Evolutionary conservation across 2,113 vertebrate genomes (phyloP).

Genomic region (Daboia siamensis): DNA sequence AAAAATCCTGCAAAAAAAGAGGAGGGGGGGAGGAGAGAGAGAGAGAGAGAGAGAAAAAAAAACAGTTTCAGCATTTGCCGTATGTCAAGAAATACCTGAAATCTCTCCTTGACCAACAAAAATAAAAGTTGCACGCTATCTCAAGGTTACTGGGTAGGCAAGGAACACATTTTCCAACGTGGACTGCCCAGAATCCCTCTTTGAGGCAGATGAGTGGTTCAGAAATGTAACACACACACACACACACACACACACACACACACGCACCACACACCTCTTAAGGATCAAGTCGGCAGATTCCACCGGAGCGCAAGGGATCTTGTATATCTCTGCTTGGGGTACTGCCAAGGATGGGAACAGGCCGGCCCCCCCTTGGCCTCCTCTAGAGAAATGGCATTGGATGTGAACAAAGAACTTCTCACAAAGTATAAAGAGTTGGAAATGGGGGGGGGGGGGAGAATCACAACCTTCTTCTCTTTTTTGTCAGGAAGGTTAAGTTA

Average conservation of each 20-base stretch:
- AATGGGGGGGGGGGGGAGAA: background rate
- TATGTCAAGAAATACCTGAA: background rate
- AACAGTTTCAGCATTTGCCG: background rate
- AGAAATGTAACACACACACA: too few relatives aligned
- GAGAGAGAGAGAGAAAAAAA: background rate
- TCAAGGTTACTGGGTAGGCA: background rate
- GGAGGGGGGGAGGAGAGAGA: background rate
- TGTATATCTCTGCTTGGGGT: background rate
- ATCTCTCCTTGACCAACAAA: background rate
- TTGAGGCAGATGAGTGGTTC: too few relatives aligned
- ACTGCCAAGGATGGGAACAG: background rate
- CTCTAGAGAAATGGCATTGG: background rate
- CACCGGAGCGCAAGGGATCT: background rate
- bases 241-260: too few relatives aligned
- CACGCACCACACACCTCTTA: too few relatives aligned
- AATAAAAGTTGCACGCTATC: background rate
- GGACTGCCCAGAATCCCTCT: too few relatives aligned
- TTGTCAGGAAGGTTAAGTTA: background rate
- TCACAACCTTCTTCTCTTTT: too few relatives aligned
- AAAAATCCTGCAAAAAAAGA: slow-evolving; percentile 83
- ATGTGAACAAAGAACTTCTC: background rate
- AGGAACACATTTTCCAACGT: background rate
- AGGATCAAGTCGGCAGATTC: background rate
- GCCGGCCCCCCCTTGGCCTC: background rate
- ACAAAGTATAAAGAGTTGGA: background rate